These are phyloP conservation scores for Lepeophtheirus nordmannii DNA, from an alignment of 2,888 invertebrate genomes.

Conservation along the genomic window DNA sequence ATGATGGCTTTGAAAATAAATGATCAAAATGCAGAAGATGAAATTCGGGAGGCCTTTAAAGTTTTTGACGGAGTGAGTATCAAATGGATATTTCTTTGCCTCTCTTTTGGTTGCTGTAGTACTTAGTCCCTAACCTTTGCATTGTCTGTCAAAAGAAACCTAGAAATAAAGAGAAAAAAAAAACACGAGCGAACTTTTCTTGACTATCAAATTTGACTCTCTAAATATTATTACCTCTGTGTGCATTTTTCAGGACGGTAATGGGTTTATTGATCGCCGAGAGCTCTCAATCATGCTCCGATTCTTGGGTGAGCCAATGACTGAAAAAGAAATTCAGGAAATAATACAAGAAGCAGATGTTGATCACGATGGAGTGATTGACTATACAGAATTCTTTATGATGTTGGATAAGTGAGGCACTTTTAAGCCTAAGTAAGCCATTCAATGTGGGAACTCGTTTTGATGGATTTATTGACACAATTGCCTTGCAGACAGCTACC, in stretches of 20 bases:
- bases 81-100: neutral
- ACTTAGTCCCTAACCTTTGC: too few relatives aligned
- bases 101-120: neutral
- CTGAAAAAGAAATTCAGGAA: constrained; percentile 21
- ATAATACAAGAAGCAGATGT: constrained; percentile 23
- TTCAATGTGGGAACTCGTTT: too few relatives aligned
- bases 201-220: neutral
- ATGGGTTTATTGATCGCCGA: constrained; percentile 25
- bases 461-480: too few relatives aligned
- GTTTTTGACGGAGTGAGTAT: constrained; percentile 24
- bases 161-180: too few relatives aligned
- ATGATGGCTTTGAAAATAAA: constrained; percentile 25
- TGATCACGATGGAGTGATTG: constrained; percentile 23
- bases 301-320: constrained; percentile 23
- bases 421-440: neutral
- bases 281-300: constrained; percentile 21
- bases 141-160: too few relatives aligned
- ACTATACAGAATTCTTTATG: constrained; percentile 23
- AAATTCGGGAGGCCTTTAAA: constrained; percentile 24
- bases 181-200: neutral
- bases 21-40: constrained; percentile 25
- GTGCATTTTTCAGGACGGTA: constrained; percentile 22
- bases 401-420: constrained; percentile 17
- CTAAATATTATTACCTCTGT: neutral
- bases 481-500: too few relatives aligned